Conservation (phyloP, 1,140 invertebrate genomes). For the Meloidogyne floridensis region DNA sequence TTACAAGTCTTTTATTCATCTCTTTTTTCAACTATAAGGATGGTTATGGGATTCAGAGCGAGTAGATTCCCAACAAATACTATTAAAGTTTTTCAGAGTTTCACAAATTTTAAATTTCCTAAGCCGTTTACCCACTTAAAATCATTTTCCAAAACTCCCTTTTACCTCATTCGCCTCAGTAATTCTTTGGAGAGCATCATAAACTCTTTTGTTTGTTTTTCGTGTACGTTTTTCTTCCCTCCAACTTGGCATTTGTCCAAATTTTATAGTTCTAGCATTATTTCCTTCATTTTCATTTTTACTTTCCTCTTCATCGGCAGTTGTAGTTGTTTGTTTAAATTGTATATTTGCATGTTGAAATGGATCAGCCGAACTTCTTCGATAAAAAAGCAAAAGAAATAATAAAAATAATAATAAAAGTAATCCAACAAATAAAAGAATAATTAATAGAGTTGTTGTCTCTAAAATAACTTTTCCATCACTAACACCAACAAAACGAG, state of each 20-base stretch:
- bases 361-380: slow-evolving; percentile 30
- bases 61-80: too few relatives aligned
- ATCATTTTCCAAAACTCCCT: too few relatives aligned
- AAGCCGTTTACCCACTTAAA: too few relatives aligned
- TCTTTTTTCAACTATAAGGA: too few relatives aligned
- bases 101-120: too few relatives aligned
- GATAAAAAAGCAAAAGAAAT: slow-evolving; percentile 60
- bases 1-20: too few relatives aligned
- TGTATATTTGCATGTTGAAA: background rate
- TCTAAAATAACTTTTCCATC: slow-evolving; percentile 38
- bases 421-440: slow-evolving; percentile 54
- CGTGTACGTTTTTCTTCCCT: slow-evolving; percentile 63
- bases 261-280: slow-evolving; percentile 58
- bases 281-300: slow-evolving; percentile 52
- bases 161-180: slow-evolving; percentile 47
- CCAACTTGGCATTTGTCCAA: slow-evolving; percentile 62
- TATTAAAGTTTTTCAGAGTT: too few relatives aligned
- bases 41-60: too few relatives aligned
- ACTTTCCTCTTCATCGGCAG: slow-evolving; percentile 16
- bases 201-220: slow-evolving; percentile 64
- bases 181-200: slow-evolving; percentile 62
- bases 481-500: slow-evolving; percentile 9
- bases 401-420: slow-evolving; percentile 57
- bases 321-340: background rate
- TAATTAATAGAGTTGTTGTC: slow-evolving; percentile 58